Evolutionary conservation across 2,113 vertebrate species (phyloP), one percentile per base, ranked within the genome.

Genomic region (Alexandromys fortis): DNA sequence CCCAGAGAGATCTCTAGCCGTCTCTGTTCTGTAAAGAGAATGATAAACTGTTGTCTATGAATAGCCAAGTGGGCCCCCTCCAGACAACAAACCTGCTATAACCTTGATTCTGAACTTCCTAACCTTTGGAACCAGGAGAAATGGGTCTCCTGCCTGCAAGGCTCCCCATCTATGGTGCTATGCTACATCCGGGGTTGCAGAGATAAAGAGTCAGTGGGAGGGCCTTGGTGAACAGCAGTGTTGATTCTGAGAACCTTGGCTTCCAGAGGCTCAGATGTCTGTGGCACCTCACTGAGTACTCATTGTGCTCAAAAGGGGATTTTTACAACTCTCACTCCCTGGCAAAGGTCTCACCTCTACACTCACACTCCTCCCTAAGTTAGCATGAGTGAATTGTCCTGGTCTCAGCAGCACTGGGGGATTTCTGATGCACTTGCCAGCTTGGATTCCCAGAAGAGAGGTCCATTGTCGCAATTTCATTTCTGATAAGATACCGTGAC

Each of bases 271-370:
- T 85, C 55, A 67, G 9, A 76, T 70, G 24, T 11, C 35, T 79
- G 1, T 30, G 45, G 42, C 13, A 13, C 21, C 61, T 75, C 21
- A 68, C 17, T 3, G 14, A 4, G 3, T 63, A 47, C 38, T 65
- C 1, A 9, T 0, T 81, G 2, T 38, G 19, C 45, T 94, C 47
- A 12, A 3, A 33, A 4, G 2, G 1, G 1, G 0, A 4, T 28
- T 85, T 79, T 81, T 10, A 73, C 1, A 21, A 55, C 28, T 0
- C 9, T 83, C 35, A 19, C 70, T 90, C 58, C 4, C 65, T 82
- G 70, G 30, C 11, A 17, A 49, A 42, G 13, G 26, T 85, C 4
- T 91, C 30, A 70, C 26, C 30, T 81, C 78, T 94, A 45, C 6
- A 90, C 5, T 22, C 17, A 81, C 24, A 65, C 26, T 1, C 21